Conservation (phyloP, 1,140 invertebrate species). For the Asobara japonica region DNA sequence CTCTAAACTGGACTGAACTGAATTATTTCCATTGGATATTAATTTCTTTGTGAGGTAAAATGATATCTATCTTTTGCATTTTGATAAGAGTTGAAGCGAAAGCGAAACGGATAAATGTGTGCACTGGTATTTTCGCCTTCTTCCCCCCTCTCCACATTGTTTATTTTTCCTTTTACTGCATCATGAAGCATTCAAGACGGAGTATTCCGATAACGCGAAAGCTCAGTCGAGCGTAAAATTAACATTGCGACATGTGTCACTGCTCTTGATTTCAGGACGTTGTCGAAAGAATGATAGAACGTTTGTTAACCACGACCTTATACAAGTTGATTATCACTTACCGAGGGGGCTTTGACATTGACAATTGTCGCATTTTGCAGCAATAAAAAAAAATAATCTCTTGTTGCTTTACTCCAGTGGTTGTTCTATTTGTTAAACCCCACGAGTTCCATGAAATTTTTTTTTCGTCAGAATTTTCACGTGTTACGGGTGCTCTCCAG, state of each 20-base stretch:
- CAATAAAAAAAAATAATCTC: no score
- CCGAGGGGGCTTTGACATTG: no score
- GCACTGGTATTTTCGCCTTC: constrained; percentile 16
- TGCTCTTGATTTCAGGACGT: neutral
- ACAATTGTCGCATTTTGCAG: no score
- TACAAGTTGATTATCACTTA: constrained; percentile 11
- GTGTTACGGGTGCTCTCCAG: no score
- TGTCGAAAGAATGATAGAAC: constrained; percentile 5
- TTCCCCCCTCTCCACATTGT: neutral
- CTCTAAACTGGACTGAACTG: neutral
- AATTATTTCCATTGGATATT: constrained; percentile 9
- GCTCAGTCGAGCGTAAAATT: constrained; percentile 18
- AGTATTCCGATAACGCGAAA: neutral
- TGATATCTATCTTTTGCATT: constrained; percentile 1
- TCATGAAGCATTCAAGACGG: neutral
- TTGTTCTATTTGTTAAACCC: no score
- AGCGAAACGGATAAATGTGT: neutral
- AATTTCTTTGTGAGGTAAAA: constrained; percentile 14
- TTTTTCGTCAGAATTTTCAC: no score
- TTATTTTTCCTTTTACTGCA: neutral
- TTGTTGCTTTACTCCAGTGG: no score
- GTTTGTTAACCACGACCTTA: neutral
- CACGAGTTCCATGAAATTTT: no score
- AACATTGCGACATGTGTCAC: constrained; percentile 27
- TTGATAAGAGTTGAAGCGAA: constrained; percentile 15